Evolutionary conservation across 1,140 invertebrate species (phyloP).

Genomic region (Triops cancriformis): DNA sequence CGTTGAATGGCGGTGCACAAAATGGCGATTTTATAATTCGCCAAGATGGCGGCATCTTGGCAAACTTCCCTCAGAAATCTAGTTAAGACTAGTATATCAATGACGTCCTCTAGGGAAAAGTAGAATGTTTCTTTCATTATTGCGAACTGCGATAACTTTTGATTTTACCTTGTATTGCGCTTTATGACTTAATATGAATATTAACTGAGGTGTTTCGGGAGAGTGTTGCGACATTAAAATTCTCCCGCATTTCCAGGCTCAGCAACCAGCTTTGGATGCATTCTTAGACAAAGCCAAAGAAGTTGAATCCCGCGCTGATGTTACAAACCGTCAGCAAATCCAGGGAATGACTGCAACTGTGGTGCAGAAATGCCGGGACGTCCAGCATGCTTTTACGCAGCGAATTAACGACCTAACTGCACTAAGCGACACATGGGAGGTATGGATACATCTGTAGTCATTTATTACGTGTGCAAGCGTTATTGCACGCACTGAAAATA

Average conservation of each 20-base stretch:
- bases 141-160: too few relatives aligned
- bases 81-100: too few relatives aligned
- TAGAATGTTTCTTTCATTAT: too few relatives aligned
- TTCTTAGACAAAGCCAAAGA: slow-evolving; percentile 56
- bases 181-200: too few relatives aligned
- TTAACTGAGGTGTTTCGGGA: too few relatives aligned
- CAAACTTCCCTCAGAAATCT: too few relatives aligned
- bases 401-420: slow-evolving; percentile 52
- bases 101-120: too few relatives aligned
- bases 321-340: slow-evolving; percentile 51
- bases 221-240: neutral
- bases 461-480: neutral
- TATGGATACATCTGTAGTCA: slow-evolving; percentile 24
- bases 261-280: slow-evolving; percentile 52
- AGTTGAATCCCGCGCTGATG: slow-evolving; percentile 54
- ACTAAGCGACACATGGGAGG: slow-evolving; percentile 65
- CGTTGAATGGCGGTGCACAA: too few relatives aligned
- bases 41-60: too few relatives aligned
- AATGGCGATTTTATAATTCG: too few relatives aligned
- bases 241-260: slow-evolving; percentile 43
- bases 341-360: slow-evolving; percentile 52
- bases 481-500: neutral
- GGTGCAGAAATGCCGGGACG: slow-evolving; percentile 61
- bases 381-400: slow-evolving; percentile 58
- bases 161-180: too few relatives aligned